phyloP scores from a whole-genome alignment of 2,888 invertebrate species.

The Drosophila macrothrix region DNA sequence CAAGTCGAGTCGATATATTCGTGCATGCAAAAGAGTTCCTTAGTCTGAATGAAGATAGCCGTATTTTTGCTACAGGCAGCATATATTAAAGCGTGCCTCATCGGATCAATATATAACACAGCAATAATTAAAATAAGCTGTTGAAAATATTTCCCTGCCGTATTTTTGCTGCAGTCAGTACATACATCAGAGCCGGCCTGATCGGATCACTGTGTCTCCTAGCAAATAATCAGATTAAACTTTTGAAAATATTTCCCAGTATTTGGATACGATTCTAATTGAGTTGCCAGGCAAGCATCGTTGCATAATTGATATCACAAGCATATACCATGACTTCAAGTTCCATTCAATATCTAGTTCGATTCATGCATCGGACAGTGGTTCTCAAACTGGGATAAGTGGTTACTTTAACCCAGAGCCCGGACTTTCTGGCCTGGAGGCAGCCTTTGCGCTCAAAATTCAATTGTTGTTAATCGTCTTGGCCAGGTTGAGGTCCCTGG shows the following conservation, averaged over 20 bases:
- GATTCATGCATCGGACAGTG: constrained; percentile 1
- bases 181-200: no score
- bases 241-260: background rate
- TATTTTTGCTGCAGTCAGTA: no score
- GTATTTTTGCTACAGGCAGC: background rate
- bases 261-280: background rate
- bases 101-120: no score
- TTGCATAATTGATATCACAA: background rate
- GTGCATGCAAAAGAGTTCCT: background rate
- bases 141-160: no score
- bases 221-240: background rate
- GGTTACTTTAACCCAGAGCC: background rate
- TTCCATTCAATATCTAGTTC: constrained; percentile 1
- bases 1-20: background rate
- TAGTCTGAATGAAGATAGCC: background rate
- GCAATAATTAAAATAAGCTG: no score
- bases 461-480: constrained; percentile 73
- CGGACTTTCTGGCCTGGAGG: background rate
- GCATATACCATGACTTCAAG: background rate
- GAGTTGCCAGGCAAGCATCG: background rate
- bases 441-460: constrained; percentile 53
- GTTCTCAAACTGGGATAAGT: constrained; percentile 15
- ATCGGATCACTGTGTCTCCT: no score
- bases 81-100: no score
- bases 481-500: constrained; percentile 52